Evolutionary conservation across 1,140 invertebrate genomes (phyloP).

Genomic region (Lysiphlebus fabarum): DNA sequence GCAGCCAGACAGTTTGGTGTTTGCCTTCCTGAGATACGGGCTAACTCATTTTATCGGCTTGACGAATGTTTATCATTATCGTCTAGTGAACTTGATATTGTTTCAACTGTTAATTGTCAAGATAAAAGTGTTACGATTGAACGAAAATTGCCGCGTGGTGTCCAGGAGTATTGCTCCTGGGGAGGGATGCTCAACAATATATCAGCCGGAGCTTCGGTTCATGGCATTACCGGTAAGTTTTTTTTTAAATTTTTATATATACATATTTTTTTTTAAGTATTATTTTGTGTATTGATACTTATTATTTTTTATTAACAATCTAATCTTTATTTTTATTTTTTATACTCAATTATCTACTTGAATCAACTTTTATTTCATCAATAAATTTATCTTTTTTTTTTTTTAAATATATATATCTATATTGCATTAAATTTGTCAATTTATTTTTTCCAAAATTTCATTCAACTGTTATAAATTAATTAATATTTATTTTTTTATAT

Average conservation of each 20-base stretch:
- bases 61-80: slow-evolving; percentile 16
- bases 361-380: no score
- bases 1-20: slow-evolving; percentile 52
- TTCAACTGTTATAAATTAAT: no score
- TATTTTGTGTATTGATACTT: no score
- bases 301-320: slow-evolving; percentile 8
- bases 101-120: slow-evolving; percentile 15
- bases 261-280: neutral
- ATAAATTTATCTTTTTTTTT: no score
- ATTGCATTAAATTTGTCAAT: no score
- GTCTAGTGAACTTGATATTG: slow-evolving; percentile 18
- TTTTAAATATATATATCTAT: no score
- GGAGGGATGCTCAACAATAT: slow-evolving; percentile 56
- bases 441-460: no score
- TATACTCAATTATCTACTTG: neutral
- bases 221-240: slow-evolving; percentile 52
- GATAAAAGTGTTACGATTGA: slow-evolving; percentile 30
- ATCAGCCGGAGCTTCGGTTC: slow-evolving; percentile 52
- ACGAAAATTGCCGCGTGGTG: slow-evolving; percentile 30
- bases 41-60: slow-evolving; percentile 28
- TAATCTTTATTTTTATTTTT: neutral
- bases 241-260: neutral
- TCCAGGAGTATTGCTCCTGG: slow-evolving; percentile 48
- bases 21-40: slow-evolving; percentile 52
- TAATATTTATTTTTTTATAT: no score